These are phyloP conservation scores for Colinus virginianus DNA, from an alignment of 2,113 vertebrate genomes.

Conservation along the genomic window DNA sequence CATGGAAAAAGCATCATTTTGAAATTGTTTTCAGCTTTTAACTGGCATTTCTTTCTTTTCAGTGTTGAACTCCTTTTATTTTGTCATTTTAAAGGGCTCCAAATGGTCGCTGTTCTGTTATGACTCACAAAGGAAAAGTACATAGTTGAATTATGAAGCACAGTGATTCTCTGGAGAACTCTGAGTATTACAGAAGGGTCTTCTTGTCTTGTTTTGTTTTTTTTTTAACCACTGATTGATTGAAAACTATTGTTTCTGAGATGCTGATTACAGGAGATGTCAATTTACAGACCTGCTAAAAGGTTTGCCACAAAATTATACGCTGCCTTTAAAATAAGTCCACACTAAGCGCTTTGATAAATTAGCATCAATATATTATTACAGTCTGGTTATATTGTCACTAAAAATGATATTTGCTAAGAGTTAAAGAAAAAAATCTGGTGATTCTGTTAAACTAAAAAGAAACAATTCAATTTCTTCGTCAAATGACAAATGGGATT, in stretches of 20 bases:
- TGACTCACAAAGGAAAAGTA: conserved; percentile 51
- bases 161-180: conserved; percentile 40
- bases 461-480: conserved; percentile 43
- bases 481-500: conserved; percentile 8
- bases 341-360: conserved; percentile 69
- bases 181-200: neutral
- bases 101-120: conserved; percentile 44
- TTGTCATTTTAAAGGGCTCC: conserved; percentile 46
- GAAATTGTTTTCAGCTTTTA: conserved; percentile 64
- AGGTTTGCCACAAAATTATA: conserved; percentile 74
- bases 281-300: conserved; percentile 67
- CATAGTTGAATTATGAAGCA: conserved; percentile 59
- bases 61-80: conserved; percentile 54
- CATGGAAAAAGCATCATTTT: conserved; percentile 42
- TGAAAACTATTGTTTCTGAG: conserved; percentile 74
- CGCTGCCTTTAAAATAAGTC: conserved; percentile 65
- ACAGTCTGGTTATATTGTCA: conserved; percentile 66
- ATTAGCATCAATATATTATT: conserved; percentile 72
- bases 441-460: conserved; percentile 8
- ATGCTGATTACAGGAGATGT: conserved; percentile 58
- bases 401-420: conserved; percentile 55
- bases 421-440: conserved; percentile 56
- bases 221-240: conserved; percentile 41
- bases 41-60: conserved; percentile 33
- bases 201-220: neutral